These are phyloP conservation scores for Ceratoteleas bidentatus DNA, from an alignment of 1,140 invertebrate species.

Conservation along the genomic window DNA sequence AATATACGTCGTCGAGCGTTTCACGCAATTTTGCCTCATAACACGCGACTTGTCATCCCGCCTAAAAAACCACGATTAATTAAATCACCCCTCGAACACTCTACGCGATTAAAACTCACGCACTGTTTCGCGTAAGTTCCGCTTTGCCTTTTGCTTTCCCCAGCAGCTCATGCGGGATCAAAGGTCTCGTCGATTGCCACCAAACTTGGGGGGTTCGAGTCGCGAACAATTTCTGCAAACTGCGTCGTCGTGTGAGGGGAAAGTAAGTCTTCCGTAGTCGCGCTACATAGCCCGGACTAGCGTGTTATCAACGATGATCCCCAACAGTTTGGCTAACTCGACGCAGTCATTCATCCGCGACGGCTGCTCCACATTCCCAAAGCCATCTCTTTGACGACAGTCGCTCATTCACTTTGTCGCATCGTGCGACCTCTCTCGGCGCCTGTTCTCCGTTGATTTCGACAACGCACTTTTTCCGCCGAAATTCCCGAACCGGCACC, in stretches of 20 bases:
- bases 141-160: slow-evolving; percentile 16
- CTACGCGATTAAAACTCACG: slow-evolving; percentile 44
- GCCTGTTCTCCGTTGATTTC: too few species aligned
- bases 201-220: slow-evolving; percentile 42
- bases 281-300: slow-evolving; percentile 2
- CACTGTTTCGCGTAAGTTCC: slow-evolving; percentile 25
- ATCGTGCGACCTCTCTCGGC: too few species aligned
- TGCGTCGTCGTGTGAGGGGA: slow-evolving; percentile 14
- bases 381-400: slow-evolving; percentile 12
- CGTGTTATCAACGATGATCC: slow-evolving; percentile 34
- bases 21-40: neutral
- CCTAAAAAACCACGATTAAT: slow-evolving; percentile 39
- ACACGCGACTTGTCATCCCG: neutral
- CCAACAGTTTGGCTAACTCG: slow-evolving; percentile 38
- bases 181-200: slow-evolving; percentile 54
- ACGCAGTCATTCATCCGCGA: slow-evolving; percentile 25
- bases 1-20: neutral
- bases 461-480: too few species aligned
- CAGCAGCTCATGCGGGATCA: slow-evolving; percentile 37
- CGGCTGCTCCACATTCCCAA: slow-evolving; percentile 15
- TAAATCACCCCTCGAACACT: slow-evolving; percentile 39
- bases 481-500: too few species aligned
- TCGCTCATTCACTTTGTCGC: neutral
- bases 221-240: slow-evolving; percentile 48
- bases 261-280: slow-evolving; percentile 31